Evolutionary conservation across 2,797 vertebrate genomes (phyloP), one percentile per base, ranked within the genome.

Genomic region (Acanthopagrus latus): DNA sequence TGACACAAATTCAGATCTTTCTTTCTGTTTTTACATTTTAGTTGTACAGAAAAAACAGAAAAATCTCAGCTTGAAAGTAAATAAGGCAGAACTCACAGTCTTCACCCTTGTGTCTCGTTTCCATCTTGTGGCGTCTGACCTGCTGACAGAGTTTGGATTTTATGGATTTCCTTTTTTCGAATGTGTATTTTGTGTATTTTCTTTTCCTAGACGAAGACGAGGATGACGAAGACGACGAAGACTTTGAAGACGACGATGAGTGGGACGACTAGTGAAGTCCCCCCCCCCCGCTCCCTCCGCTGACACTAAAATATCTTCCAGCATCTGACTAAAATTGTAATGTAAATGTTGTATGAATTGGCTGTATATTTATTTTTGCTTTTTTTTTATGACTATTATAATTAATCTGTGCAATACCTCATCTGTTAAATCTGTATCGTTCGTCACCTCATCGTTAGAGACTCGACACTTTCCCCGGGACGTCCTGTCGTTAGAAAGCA

Each of bases 351-450:
- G 95, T 96, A 95, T 94, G 95, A 95, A 95, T 77, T 96, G 95
- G 96, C 96, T 97, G 96, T 97, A 96, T 99, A 98, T 99, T 99
- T 99, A 93, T 98, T 98, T 94, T 95, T 96, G 18, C 20, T 96
- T 94, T 48, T 71, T 97, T 81, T 90, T 92, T 91, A 68, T 71
- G 7, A 71, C 62, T 50, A 67, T 82, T 85, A 43, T 69, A 93
- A 95, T 96, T 96, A 97, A 96, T 97, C 96, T 96, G 97, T 98
- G 97, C 97, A 99, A 99, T 98, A 99, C 97, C 96, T 97, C 96
- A 96, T 97, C 97, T 94, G 96, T 97, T 96, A 96, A 96, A 96
- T 96, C 95, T 95, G 93, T 96, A 95, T 94, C 92, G 89, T 95
- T 96, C 94, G 92, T 96, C 95, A 93, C 94, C 91, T 88, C 77